Evolutionary conservation across 1,140 invertebrate species (phyloP), one percentile per base, ranked within the genome.

Genomic region (Cydia strobilella): DNA sequence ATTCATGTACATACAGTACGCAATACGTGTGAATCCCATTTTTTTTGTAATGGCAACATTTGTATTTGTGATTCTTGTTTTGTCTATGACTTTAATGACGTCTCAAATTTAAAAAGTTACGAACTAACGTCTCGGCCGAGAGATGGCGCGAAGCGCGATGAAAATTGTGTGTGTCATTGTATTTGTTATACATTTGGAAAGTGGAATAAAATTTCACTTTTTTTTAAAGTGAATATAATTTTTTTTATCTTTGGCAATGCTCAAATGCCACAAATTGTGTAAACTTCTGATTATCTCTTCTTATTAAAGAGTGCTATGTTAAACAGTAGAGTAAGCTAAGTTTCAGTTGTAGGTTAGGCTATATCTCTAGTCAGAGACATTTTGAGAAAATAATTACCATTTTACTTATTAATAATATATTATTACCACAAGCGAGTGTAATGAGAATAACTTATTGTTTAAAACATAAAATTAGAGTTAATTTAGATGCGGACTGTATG

Each of bases 291-390:
- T 84, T 84, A 59, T 59, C 54, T 84, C 84, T 86, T 86, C 76
- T 82, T 87, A 85, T 88, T 77, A 80, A 88, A 83, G 87, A 88
- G 88, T 90, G 88, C 86, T 92, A 87, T 86, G 88, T 88, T 90
- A 88, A 77, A 80, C 81, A 82, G 77, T 89, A 88, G 83, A 85
- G 81, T 88, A 84, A 79, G 76, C 77, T 86, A 87, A 81, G 78
- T 84, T 86, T 88, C 85, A 88, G 79, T 89, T 88, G 75, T 90
- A 90, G 87, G 79, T 84, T 89, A 87, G 84, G 83, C 83, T 81
- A 82, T 86, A 91, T 90, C 88, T 91, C 90, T 92, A 92, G 90
- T 92, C 90, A 92, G 90, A 87, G 90, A 92, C 84, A 80, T 87
- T 90, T 92, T 86, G 88, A 86, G 81, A 90, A 87, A 83, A 84